phyloP scores from a whole-genome alignment of 2,888 invertebrate genomes.

The Meghimatium bilineatum region DNA sequence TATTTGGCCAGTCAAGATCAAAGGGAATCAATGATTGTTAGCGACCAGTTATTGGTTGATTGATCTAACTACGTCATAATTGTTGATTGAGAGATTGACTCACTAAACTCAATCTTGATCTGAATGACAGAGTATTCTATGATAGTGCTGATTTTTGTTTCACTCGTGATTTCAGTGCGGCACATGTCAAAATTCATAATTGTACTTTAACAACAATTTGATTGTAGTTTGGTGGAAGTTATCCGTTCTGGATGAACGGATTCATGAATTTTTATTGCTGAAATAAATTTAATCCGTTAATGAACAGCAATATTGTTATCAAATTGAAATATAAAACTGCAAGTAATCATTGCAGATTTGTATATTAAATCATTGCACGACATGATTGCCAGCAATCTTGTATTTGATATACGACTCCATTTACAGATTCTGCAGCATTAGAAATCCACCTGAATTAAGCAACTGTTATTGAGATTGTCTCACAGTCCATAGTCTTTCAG shows the following conservation, averaged over 20 bases:
- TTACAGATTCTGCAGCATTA: neutral
- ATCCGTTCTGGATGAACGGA: no score
- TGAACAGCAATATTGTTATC: neutral
- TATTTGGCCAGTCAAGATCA: neutral
- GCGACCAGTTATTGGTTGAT: no score
- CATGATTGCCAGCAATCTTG: neutral
- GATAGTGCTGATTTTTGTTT: neutral
- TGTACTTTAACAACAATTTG: neutral
- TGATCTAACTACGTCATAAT: no score
- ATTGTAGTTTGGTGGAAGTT: neutral
- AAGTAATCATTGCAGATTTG: neutral
- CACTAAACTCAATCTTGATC: neutral
- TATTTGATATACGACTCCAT: neutral
- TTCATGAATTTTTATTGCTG: neutral
- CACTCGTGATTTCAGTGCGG: neutral
- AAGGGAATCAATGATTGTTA: neutral
- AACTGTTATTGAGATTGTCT: neutral
- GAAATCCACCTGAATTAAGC: neutral
- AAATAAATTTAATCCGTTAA: neutral
- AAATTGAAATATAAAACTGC: no score
- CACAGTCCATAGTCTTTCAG: slow-evolving; percentile 30
- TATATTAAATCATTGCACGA: no score
- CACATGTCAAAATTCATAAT: neutral
- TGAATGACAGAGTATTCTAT: neutral
- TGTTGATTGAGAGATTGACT: neutral